Evolutionary conservation across 2,888 invertebrate species (phyloP), one percentile per base, ranked within the genome.

Genomic region (Tanypteryx hageni): DNA sequence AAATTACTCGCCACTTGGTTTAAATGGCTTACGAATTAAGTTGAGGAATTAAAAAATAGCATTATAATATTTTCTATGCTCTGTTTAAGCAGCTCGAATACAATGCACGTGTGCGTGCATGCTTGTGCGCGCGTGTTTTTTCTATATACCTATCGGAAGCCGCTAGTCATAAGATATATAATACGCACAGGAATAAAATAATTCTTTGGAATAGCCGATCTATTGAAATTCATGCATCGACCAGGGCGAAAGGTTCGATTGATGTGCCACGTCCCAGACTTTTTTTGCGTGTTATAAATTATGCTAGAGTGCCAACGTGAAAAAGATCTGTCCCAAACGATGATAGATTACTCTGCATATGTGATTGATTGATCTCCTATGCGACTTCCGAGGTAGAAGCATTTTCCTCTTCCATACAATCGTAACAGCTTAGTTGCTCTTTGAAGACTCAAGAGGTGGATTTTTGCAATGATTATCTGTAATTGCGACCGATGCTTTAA

Each of bases 291-390:
- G 56, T 83, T 57, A 83, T 83, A 83, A 83, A 83, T 83, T 83
- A 83, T 83, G 56, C 83, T 83, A 3, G 5, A 57, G 56, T 18
- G 18, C 83, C 18, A 11, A 18, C 83, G 0, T 18, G 56, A 10
- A 14, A 18, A 57, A 83, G 18, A 57, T 83, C 18, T 57, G 83
- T n/a, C 44, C 44, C 56, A 57, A 57, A 18, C 16, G 83, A 83
- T 56, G 56, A 56, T 83, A 57, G n/a, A 56, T 83, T 83, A 18
- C 83, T 83, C 56, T 44, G 56, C 82, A 83, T 44, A 83, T n/a
- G 56, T 83, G 83, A 83, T 83, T 83, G 83, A 83, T 83, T 83
- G 83, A 83, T 18, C 83, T 31, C 14, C 57, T 56, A 44, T 83
- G 83, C 83, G 56, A 83, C 83, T 11, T 11, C n/a, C 56, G 10